Conservation (phyloP, 2,888 invertebrate species). For the Odiellus spinosus region DNA sequence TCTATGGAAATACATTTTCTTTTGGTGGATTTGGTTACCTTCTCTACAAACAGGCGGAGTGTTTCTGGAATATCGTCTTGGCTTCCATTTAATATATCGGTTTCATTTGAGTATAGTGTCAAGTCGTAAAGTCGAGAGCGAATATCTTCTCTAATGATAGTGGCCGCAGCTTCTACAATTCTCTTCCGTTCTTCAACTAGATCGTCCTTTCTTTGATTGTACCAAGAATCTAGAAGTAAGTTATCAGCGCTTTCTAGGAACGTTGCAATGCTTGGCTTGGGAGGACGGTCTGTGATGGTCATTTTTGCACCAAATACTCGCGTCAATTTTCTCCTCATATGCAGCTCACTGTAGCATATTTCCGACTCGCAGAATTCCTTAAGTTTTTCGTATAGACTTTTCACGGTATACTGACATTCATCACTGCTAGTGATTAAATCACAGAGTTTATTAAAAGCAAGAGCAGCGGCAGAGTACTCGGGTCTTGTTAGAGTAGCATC, state of each 20-base stretch:
- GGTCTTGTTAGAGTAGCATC: neutral
- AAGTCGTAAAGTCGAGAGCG: neutral
- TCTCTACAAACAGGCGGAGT: conserved; percentile 1
- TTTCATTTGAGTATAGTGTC: neutral
- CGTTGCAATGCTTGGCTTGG: too few species aligned
- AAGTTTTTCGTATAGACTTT: neutral
- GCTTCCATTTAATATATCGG: too few species aligned
- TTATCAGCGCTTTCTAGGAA: too few species aligned
- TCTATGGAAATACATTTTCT: too few species aligned
- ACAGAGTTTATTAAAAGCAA: too few species aligned
- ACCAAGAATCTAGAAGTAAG: too few species aligned
- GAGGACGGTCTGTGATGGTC: too few species aligned
- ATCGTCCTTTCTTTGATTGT: too few species aligned
- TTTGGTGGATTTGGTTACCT: too few species aligned
- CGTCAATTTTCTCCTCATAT: neutral
- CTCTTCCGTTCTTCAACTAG: too few species aligned
- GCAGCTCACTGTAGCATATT: neutral
- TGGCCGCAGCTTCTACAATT: neutral
- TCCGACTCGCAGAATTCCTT: too few species aligned
- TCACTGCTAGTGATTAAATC: neutral
- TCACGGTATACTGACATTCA: neutral
- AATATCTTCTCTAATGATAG: conserved; percentile 2
- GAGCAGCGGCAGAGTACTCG: neutral
- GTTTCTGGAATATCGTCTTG: conserved; percentile 1
- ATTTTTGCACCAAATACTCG: too few species aligned